Conservation (phyloP, 2,888 invertebrate species). For the Yponomeuta sedellus region DNA sequence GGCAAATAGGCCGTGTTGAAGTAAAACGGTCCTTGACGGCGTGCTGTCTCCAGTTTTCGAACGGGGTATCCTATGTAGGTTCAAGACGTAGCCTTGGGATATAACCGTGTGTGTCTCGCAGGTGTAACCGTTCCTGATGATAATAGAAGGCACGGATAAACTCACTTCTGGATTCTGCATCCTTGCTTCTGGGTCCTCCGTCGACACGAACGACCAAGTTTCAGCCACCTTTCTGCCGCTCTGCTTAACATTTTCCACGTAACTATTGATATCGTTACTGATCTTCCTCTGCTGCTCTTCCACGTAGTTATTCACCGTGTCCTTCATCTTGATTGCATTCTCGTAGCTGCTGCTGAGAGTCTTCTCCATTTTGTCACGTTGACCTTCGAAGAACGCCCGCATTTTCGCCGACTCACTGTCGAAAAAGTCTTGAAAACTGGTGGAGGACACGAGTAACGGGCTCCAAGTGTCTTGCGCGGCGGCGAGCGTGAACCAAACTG, state of each 20-base stretch:
- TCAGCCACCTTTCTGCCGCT: slow-evolving; percentile 40
- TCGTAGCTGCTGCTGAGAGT: slow-evolving; percentile 34
- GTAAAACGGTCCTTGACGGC: slow-evolving; percentile 66
- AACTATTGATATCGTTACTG: slow-evolving; percentile 40
- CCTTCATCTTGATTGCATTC: slow-evolving; percentile 37
- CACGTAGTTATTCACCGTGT: slow-evolving; percentile 43
- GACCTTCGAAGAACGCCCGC: slow-evolving; percentile 37
- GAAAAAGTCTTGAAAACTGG: neutral
- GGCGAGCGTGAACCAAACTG: neutral
- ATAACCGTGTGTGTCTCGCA: slow-evolving; percentile 82
- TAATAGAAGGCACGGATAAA: slow-evolving; percentile 54
- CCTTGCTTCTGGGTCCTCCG: slow-evolving; percentile 30
- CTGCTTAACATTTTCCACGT: slow-evolving; percentile 42
- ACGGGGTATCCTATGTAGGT: slow-evolving; percentile 86
- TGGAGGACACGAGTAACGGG: neutral
- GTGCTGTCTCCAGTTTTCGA: slow-evolving; percentile 43
- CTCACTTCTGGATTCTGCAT: slow-evolving; percentile 48
- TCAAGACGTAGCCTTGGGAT: slow-evolving; percentile 90
- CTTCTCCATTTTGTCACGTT: slow-evolving; percentile 30
- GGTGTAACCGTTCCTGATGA: slow-evolving; percentile 77
- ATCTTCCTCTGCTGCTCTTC: slow-evolving; percentile 46
- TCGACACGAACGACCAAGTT: slow-evolving; percentile 40
- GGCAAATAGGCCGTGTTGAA: slow-evolving; percentile 89
- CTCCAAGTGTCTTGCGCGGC: neutral
- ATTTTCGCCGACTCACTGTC: slow-evolving; percentile 23